Evolutionary conservation across 2,797 vertebrate species (phyloP).

Genomic region (Phalloptychus januarius): DNA sequence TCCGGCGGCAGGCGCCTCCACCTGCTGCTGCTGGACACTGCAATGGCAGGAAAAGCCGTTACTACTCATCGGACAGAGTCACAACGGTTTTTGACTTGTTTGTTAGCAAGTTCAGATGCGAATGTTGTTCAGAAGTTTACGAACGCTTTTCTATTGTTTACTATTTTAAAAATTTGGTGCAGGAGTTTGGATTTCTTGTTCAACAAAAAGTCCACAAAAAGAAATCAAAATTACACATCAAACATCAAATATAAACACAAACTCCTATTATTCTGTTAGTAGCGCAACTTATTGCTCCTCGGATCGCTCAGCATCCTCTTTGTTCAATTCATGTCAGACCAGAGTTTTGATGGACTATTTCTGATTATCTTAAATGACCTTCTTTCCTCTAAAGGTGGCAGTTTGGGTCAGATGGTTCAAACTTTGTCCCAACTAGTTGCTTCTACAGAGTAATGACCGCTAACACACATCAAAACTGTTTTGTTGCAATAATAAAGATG

Average conservation of each 20-base stretch:
- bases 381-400: neutral
- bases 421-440: neutral
- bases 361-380: neutral
- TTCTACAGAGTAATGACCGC: neutral
- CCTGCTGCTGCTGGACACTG: constrained; percentile 89
- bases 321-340: neutral
- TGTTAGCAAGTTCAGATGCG: neutral
- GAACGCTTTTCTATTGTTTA: neutral
- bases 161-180: neutral
- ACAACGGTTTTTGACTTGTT: neutral
- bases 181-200: neutral
- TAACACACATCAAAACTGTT: neutral
- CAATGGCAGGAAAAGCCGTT: constrained; percentile 26
- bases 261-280: neutral
- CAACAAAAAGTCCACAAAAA: too few relatives aligned
- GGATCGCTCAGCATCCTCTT: neutral
- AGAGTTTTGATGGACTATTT: neutral
- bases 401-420: neutral
- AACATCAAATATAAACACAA: neutral
- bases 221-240: neutral
- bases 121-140: neutral
- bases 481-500: neutral
- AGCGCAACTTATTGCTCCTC: neutral
- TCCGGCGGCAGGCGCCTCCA: constrained; percentile 97
- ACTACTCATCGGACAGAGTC: constrained; percentile 3